Evolutionary conservation across 2,113 vertebrate species (phyloP).

Genomic region (Paracanthobrama guichenoti): DNA sequence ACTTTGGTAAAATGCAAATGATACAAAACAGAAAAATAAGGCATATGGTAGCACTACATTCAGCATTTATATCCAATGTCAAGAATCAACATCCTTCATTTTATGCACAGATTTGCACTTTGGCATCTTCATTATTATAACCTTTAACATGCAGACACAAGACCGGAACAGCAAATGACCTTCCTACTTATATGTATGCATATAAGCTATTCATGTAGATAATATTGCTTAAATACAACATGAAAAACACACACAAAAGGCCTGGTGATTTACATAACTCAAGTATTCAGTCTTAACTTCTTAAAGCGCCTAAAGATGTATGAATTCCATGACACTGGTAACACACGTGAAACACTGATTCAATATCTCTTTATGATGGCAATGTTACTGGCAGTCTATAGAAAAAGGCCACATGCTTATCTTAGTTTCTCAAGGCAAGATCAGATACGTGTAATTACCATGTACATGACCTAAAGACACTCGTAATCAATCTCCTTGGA

Average conservation of each 20-base stretch:
- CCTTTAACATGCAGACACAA: neutral
- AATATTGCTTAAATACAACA: neutral
- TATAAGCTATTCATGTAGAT: neutral
- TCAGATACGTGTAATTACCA: conserved; percentile 23
- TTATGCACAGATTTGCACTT: neutral
- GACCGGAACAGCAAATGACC: neutral
- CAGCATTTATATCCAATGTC: conserved; percentile 2
- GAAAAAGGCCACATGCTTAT: conserved; percentile 29
- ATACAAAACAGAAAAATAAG: conserved; percentile 26
- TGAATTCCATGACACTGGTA: conserved; percentile 14
- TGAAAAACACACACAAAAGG: conserved; percentile 11
- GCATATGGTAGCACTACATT: neutral
- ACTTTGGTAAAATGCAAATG: conserved; percentile 6
- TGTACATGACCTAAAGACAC: neutral
- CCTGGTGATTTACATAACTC: conserved; percentile 7
- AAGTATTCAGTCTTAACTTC: conserved; percentile 32
- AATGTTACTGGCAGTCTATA: neutral
- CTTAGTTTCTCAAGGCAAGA: conserved; percentile 17
- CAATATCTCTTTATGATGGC: neutral
- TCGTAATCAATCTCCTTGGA: neutral
- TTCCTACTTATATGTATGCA: too few species aligned
- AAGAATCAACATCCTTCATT: neutral
- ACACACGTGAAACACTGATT: neutral
- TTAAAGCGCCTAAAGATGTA: neutral
- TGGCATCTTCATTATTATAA: neutral